Base-by-base conservation (phyloP, 1,140 invertebrate species). In the Pemphigus obesinymphae region DNA sequence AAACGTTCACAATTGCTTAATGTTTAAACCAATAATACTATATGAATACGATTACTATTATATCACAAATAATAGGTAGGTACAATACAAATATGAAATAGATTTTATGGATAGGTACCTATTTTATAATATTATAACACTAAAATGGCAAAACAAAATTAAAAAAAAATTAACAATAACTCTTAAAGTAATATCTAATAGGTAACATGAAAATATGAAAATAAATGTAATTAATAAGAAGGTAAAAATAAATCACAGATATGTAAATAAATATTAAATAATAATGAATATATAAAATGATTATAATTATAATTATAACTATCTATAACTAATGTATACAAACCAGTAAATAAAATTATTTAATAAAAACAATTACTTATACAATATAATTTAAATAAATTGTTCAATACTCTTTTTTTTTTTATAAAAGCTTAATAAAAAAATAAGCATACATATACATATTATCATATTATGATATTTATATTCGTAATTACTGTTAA, bases 181-280 rank as follows among this genome's bases (percentile, higher is more conserved):
- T 70, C 23, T 8, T 23, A 70, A 37, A 70, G 37, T 15, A 70
- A n/a, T n/a, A n/a, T n/a, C n/a, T n/a, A n/a, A 70, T 70, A 45
- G 23, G 31, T 45, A 70, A 70, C 37, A 29, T 29, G 3, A 45
- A 70, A 70, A 70, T 26, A 29, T 29, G 3, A 45, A 70, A 70
- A 70, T 26, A 70, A 70, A 20, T 50, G 17, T 50, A 50, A 70
- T 43, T 20, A 70, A 70, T 45, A 23, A 50, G 4, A 50, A 13
- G 43, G 20, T 53, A n/a, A 68, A 68, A 45, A 29, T 29, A 70
- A 70, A 45, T 70, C 68, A 70, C 68, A 70, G 68, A 70, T 26
- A 45, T 4, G 13, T 40, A 68, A 40, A 68, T 68, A 34, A n/a
- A 34, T 40, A 40, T 68, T 23, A 55, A 45, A 45, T 13, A 11